phyloP scores from a whole-genome alignment of 1,140 invertebrate species.

The Neoseiulus cucumeris region DNA sequence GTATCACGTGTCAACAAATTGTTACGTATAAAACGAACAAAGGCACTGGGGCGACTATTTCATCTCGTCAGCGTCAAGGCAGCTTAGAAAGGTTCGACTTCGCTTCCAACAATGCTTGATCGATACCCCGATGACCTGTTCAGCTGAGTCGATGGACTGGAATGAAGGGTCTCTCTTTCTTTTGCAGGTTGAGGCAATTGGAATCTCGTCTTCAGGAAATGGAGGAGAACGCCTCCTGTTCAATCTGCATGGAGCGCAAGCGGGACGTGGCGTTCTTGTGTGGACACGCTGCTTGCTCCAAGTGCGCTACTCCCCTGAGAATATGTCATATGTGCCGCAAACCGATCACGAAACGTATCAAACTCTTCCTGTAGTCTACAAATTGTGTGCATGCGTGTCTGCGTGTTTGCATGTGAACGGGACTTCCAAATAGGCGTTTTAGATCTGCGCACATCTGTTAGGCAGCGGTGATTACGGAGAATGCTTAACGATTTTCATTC shows the following conservation, averaged over 20 bases:
- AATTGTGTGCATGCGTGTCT: too few species aligned
- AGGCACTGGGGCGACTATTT: constrained; percentile 17
- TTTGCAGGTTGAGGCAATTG: constrained; percentile 43
- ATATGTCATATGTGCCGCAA: constrained; percentile 82
- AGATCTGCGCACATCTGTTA: too few species aligned
- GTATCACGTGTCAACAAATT: constrained; percentile 41
- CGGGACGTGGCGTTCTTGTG: constrained; percentile 67
- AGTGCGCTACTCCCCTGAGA: constrained; percentile 55
- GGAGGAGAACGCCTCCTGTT: constrained; percentile 57
- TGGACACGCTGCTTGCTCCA: constrained; percentile 63
- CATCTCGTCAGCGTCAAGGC: neutral
- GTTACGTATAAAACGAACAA: constrained; percentile 33
- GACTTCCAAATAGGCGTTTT: too few species aligned
- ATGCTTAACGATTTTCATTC: too few species aligned
- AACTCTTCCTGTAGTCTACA: constrained; percentile 33
- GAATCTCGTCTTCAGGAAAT: constrained; percentile 67
- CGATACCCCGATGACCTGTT: too few species aligned
- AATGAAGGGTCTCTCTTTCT: constrained; percentile 25
- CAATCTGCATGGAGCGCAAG: constrained; percentile 39
- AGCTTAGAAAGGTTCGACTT: constrained; percentile 7
- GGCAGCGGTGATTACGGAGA: too few species aligned
- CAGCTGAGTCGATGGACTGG: too few species aligned
- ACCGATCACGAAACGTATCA: constrained; percentile 67
- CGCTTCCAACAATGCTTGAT: too few species aligned
- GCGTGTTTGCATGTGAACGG: too few species aligned